phyloP scores from a whole-genome alignment of 2,797 vertebrate genomes.

The Melanotaenia parkinsoni region DNA sequence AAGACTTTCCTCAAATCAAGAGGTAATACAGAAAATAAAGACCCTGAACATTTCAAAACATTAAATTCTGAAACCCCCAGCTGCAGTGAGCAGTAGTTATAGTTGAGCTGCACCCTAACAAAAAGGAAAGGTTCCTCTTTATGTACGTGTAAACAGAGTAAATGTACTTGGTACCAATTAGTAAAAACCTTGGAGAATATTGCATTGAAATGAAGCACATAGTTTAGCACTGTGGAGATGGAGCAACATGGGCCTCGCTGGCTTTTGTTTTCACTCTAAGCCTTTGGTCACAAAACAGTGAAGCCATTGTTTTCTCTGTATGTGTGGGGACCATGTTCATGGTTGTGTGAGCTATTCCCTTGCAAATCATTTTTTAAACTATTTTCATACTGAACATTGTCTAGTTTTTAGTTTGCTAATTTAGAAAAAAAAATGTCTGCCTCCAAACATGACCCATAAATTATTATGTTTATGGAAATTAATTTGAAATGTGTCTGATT shows the following conservation, averaged over 20 bases:
- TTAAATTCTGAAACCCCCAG: neutral
- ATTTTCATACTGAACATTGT: neutral
- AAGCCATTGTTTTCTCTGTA: constrained; percentile 23
- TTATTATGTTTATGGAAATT: neutral
- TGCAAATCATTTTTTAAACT: too few relatives aligned
- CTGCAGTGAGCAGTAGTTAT: neutral
- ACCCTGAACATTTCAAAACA: neutral
- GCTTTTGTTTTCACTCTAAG: constrained; percentile 15
- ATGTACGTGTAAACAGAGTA: neutral
- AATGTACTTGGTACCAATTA: neutral
- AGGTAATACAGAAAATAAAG: too few relatives aligned
- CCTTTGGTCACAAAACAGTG: constrained; percentile 19
- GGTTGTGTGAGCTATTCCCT: too few relatives aligned
- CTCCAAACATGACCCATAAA: neutral
- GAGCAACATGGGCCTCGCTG: neutral
- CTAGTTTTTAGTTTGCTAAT: neutral
- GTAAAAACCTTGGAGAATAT: constrained; percentile 1
- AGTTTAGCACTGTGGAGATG: constrained; percentile 1
- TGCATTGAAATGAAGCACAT: constrained; percentile 6
- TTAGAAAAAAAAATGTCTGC: neutral
- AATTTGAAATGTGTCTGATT: neutral
- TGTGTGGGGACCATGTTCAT: too few relatives aligned
- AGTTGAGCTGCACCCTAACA: neutral
- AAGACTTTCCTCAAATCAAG: neutral
- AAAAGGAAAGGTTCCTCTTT: neutral